Percentiles rank a stretch among this genome's conserved stretches.
Conservation (phyloP, 2,888 invertebrate species). For the Dermolepida albohirtum region DNA sequence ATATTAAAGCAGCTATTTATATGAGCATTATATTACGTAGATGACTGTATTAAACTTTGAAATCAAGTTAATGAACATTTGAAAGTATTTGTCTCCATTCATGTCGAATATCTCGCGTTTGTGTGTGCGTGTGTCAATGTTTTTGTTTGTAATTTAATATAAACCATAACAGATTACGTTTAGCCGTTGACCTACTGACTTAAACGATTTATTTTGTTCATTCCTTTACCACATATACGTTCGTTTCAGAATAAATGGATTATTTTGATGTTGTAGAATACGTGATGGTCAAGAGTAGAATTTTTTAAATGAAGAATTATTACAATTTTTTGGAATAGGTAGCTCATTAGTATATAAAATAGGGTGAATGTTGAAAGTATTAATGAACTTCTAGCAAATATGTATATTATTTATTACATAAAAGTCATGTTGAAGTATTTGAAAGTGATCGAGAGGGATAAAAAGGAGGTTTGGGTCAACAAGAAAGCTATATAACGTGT, state of each 20-base stretch:
- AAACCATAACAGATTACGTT: constrained; percentile 36
- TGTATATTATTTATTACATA: too few relatives aligned
- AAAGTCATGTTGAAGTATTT: too few relatives aligned
- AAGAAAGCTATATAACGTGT: too few relatives aligned
- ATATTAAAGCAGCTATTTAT: background rate
- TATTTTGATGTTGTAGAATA: too few relatives aligned
- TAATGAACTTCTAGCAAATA: too few relatives aligned
- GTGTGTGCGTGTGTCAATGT: constrained; percentile 9
- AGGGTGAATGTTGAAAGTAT: too few relatives aligned
- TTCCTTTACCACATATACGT: background rate
- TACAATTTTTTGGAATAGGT: too few relatives aligned
- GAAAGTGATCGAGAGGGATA: too few relatives aligned
- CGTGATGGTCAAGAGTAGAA: too few relatives aligned
- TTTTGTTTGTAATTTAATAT: constrained; percentile 37
- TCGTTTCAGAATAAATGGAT: background rate
- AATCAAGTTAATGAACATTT: constrained; percentile 9
- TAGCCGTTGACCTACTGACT: constrained; percentile 32
- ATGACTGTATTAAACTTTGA: background rate
- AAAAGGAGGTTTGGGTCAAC: too few relatives aligned
- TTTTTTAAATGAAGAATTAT: too few relatives aligned
- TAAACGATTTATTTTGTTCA: constrained; percentile 1
- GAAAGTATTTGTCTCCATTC: constrained; percentile 18
- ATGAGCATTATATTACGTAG: background rate
- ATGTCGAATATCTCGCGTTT: background rate
- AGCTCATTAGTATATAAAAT: too few relatives aligned